Percentiles rank a stretch among this genome's conserved stretches.
phyloP scores from a whole-genome alignment of 2,888 invertebrate genomes.

The Phlogophora meticulosa region DNA sequence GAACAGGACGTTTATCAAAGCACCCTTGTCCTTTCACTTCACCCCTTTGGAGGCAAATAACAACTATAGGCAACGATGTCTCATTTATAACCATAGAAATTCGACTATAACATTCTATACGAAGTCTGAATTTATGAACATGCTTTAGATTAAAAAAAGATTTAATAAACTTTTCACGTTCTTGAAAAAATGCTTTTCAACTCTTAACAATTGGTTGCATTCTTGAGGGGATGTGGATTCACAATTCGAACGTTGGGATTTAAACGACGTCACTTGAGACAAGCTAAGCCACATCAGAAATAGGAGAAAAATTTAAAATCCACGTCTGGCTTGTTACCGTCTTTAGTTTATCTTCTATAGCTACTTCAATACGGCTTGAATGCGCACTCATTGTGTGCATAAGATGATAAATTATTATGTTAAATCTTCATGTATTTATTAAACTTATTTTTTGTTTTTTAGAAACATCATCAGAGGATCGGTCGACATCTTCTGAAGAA shows the following conservation, averaged over 20 bases:
- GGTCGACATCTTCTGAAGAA: slow-evolving; percentile 90
- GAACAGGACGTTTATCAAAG: slow-evolving; percentile 57
- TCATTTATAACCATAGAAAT: slow-evolving; percentile 50
- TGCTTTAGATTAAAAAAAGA: slow-evolving; percentile 37
- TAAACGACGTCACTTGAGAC: slow-evolving; percentile 79
- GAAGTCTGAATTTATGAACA: slow-evolving; percentile 47
- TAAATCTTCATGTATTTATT: not conserved
- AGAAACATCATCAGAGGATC: slow-evolving; percentile 87
- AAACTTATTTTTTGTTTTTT: slow-evolving; percentile 65
- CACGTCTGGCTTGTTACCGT: slow-evolving; percentile 76
- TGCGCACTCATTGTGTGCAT: not conserved
- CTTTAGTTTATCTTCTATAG: slow-evolving; percentile 70
- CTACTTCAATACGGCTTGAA: slow-evolving; percentile 27
- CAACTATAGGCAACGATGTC: slow-evolving; percentile 54
- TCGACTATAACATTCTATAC: slow-evolving; percentile 36
- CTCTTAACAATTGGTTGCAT: slow-evolving; percentile 73
- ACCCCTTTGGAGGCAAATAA: slow-evolving; percentile 51
- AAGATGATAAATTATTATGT: not conserved
- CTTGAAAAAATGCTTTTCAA: slow-evolving; percentile 53
- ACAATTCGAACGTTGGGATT: slow-evolving; percentile 76
- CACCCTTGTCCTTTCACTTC: slow-evolving; percentile 53
- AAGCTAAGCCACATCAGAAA: slow-evolving; percentile 76
- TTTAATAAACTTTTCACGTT: slow-evolving; percentile 45
- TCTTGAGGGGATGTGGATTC: slow-evolving; percentile 71
- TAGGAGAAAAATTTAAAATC: slow-evolving; percentile 70